Evolutionary conservation across 2,888 invertebrate genomes (phyloP).

Genomic region (Dinocampus coccinellae): DNA sequence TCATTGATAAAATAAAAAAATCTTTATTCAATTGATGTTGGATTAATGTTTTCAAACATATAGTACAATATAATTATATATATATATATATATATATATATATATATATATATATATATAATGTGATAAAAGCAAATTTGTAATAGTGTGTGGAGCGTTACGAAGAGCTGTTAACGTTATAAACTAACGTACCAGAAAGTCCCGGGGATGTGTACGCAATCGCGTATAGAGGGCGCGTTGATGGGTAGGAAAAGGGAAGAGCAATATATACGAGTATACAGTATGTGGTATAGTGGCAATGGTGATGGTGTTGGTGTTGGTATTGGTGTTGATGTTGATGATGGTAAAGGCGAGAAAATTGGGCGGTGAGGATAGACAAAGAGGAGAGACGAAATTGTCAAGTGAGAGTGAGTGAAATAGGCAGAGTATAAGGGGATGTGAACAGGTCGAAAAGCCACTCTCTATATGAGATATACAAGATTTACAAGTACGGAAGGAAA

Average conservation of each 20-base stretch:
- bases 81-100: constrained; percentile 30
- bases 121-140: constrained; percentile 13
- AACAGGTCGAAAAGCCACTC: constrained; percentile 33
- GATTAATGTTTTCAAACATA: constrained; percentile 43
- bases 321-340: too few relatives aligned
- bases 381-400: too few relatives aligned
- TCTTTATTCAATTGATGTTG: constrained; percentile 46
- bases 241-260: constrained; percentile 19
- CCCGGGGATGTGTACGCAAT: constrained; percentile 33
- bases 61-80: constrained; percentile 28
- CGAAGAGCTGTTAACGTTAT: constrained; percentile 47
- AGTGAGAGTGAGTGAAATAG: constrained; percentile 25
- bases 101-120: constrained; percentile 20
- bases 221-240: constrained; percentile 26
- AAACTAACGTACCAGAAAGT: constrained; percentile 44
- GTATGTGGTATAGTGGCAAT: constrained; percentile 18
- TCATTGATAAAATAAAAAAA: constrained; percentile 47
- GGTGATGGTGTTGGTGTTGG: too few relatives aligned
- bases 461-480: too few relatives aligned
- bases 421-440: constrained; percentile 13
- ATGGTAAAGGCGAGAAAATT: too few relatives aligned
- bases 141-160: constrained; percentile 22
- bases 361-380: too few relatives aligned
- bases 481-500: constrained; percentile 33
- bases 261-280: constrained; percentile 25